A percentile compares a stretch with the other conserved stretches of the same genome.
phyloP scores from a whole-genome alignment of 2,888 invertebrate genomes.

The Aspidiotus rigidus region DNA sequence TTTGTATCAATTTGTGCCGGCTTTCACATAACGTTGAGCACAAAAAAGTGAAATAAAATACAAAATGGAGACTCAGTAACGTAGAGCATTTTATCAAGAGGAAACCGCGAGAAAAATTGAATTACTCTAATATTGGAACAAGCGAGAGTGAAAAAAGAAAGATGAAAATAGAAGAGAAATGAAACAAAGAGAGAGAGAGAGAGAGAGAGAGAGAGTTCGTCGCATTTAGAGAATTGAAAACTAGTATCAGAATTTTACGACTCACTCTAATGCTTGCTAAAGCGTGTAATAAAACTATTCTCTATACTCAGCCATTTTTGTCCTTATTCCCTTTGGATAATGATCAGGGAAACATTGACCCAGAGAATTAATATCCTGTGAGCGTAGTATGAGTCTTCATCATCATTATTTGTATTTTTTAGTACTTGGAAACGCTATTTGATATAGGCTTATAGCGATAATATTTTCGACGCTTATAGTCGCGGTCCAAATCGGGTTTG shows the following conservation, averaged over 20 bases:
- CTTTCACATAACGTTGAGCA: too few relatives aligned
- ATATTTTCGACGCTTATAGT: too few relatives aligned
- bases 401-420: neutral
- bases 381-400: too few relatives aligned
- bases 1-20: too few relatives aligned
- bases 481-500: too few relatives aligned
- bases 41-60: slow-evolving; percentile 10
- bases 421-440: neutral
- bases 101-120: slow-evolving; percentile 2
- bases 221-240: slow-evolving; percentile 7
- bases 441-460: neutral
- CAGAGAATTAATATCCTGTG: neutral
- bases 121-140: neutral
- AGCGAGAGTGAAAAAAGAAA: neutral
- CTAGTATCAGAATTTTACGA: slow-evolving; percentile 13
- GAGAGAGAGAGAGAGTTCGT: neutral
- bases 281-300: slow-evolving; percentile 15
- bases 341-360: slow-evolving; percentile 4
- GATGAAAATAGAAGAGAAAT: neutral
- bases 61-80: slow-evolving; percentile 8
- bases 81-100: neutral
- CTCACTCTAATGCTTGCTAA: slow-evolving; percentile 5
- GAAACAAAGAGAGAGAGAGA: neutral
- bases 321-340: neutral
- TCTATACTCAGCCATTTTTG: slow-evolving; percentile 11